A percentile compares a stretch with the other conserved stretches of the same genome.
phyloP scores from a whole-genome alignment of 2,113 vertebrate genomes.

The Phaethornis superciliosus region DNA sequence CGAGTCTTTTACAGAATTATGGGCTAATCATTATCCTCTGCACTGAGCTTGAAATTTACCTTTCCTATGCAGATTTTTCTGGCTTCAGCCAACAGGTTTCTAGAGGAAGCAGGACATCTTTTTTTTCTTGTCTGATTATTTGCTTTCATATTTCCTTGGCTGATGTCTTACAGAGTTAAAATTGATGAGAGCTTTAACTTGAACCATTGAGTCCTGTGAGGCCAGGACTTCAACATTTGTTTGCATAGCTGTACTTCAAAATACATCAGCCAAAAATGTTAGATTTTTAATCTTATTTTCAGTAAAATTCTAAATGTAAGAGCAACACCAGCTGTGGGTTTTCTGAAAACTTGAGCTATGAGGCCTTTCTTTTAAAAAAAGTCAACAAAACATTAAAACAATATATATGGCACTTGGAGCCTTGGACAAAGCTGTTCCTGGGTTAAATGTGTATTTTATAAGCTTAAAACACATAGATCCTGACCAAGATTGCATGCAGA shows the following conservation, averaged over 20 bases:
- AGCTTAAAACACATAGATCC: not conserved
- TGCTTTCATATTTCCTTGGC: slow-evolving; percentile 7
- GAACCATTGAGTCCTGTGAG: not conserved
- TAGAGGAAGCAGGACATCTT: not conserved
- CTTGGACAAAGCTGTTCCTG: not conserved
- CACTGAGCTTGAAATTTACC: slow-evolving; percentile 21
- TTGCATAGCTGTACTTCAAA: not conserved
- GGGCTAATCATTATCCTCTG: not conserved
- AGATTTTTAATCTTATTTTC: not conserved
- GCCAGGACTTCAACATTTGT: not conserved
- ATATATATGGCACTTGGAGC: not conserved
- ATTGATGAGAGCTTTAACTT: not conserved
- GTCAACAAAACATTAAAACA: not conserved
- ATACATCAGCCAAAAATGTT: not conserved
- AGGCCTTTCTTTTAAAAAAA: not conserved
- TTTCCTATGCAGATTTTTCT: slow-evolving; percentile 12
- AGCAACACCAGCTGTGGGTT: not conserved
- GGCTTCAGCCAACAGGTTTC: not conserved
- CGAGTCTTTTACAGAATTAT: slow-evolving; percentile 16
- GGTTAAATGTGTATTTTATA: not conserved
- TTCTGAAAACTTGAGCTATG: not conserved
- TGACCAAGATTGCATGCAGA: not conserved
- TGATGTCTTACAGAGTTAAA: not conserved
- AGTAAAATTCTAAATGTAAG: not conserved
- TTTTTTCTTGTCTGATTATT: not conserved